phyloP scores from a whole-genome alignment of 2,113 vertebrate genomes.

The Grallaria varia region DNA sequence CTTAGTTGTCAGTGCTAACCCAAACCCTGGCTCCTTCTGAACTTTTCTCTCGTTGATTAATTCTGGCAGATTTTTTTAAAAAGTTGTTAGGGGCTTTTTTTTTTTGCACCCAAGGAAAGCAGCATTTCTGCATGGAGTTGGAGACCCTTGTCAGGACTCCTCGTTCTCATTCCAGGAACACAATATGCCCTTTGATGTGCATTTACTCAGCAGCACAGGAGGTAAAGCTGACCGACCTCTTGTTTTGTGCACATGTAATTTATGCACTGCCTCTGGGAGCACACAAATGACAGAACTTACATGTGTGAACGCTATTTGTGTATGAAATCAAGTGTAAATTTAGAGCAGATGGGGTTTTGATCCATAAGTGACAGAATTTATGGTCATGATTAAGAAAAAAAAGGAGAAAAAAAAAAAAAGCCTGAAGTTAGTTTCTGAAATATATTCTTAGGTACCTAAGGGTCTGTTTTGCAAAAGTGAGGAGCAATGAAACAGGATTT shows the following conservation, averaged over 20 bases:
- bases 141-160: neutral
- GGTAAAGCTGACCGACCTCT: constrained; percentile 14
- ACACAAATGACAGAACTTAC: constrained; percentile 40
- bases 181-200: constrained; percentile 47
- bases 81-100: neutral
- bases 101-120: neutral
- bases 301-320: constrained; percentile 58
- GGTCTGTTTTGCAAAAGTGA: neutral
- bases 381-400: neutral
- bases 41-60: neutral
- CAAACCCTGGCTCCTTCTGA: neutral
- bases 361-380: constrained; percentile 42
- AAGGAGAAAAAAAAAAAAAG: accelerated
- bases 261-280: constrained; percentile 52
- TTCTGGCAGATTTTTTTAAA: neutral
- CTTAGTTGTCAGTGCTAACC: neutral
- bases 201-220: neutral
- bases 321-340: constrained; percentile 62
- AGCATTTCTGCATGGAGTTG: neutral
- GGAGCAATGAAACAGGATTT: neutral
- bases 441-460: neutral
- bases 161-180: constrained; percentile 7
- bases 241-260: constrained; percentile 38
- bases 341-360: constrained; percentile 59
- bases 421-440: neutral